Evolutionary conservation across 2,888 invertebrate genomes (phyloP).

Genomic region (Acanthacorydalis orientalis): DNA sequence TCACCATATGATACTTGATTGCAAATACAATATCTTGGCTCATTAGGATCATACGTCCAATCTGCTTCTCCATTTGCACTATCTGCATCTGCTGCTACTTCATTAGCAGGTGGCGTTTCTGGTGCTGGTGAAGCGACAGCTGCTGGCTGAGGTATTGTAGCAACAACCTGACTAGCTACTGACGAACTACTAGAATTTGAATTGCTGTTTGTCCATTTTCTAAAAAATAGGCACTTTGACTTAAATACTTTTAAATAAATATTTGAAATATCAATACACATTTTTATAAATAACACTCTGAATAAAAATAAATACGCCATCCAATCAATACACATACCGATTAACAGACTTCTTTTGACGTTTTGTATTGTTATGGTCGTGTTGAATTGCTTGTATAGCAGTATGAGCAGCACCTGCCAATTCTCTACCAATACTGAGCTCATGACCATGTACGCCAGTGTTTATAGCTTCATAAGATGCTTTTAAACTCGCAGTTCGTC

Average conservation of each 20-base stretch:
- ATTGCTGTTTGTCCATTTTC: conserved; percentile 20
- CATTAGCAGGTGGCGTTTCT: conserved; percentile 25
- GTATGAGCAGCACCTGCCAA: conserved; percentile 56
- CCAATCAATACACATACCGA: background rate
- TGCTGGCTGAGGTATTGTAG: conserved; percentile 21
- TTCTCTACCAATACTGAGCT: conserved; percentile 53
- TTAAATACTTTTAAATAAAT: too few relatives aligned
- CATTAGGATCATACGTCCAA: conserved; percentile 92
- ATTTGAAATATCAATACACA: too few relatives aligned
- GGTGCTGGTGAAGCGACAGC: conserved; percentile 18
- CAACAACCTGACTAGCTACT: conserved; percentile 24
- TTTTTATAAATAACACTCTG: background rate
- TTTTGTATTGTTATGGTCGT: conserved; percentile 36
- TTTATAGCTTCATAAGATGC: conserved; percentile 87
- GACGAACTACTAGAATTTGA: conserved; percentile 17
- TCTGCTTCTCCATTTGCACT: conserved; percentile 53
- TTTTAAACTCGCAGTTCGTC: conserved; percentile 84
- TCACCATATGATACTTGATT: conserved; percentile 96
- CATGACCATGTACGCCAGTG: conserved; percentile 40
- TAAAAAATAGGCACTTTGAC: conserved; percentile 13
- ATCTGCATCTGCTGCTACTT: conserved; percentile 24
- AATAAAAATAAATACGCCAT: background rate
- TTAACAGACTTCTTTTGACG: conserved; percentile 40
- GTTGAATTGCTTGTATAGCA: conserved; percentile 49
- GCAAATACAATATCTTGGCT: conserved; percentile 89